Evolutionary conservation across 2,797 vertebrate species (phyloP).

Genomic region (Numenius phaeopus): DNA sequence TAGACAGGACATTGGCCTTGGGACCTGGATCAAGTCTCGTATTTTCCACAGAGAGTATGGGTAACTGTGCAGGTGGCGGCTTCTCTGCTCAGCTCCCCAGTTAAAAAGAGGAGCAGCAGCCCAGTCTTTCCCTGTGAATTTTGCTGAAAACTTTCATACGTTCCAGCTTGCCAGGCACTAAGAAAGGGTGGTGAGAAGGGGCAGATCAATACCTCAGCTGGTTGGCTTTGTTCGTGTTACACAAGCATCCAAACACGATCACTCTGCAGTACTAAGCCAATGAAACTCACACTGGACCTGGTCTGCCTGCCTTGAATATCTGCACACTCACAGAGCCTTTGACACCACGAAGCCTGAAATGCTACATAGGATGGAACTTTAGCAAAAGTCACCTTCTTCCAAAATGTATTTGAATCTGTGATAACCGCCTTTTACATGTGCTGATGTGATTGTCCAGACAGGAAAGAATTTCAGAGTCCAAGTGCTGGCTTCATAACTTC

Average conservation of each 20-base stretch:
- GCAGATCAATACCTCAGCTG: not conserved
- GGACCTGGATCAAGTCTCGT: not conserved
- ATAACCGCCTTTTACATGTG: not conserved
- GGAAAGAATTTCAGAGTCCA: not conserved
- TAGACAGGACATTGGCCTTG: not conserved
- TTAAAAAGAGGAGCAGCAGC: not conserved
- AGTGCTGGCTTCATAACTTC: not conserved
- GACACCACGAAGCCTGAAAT: not conserved
- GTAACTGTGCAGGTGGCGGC: not conserved
- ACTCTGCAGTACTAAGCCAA: not conserved
- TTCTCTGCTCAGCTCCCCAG: not conserved
- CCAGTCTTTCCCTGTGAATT: not conserved
- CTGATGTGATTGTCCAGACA: not conserved
- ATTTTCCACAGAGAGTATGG: conserved; percentile 9
- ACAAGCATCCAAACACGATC: conserved; percentile 1
- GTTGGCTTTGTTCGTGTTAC: not conserved
- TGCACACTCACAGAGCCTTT: not conserved
- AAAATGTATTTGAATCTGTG: not conserved
- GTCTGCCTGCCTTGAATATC: not conserved
- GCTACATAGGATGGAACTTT: not conserved
- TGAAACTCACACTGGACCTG: not conserved
- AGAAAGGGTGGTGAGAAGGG: not conserved
- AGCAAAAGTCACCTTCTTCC: not conserved
- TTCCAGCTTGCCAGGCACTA: not conserved
- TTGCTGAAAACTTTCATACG: not conserved